Conservation (phyloP, 2,888 invertebrate genomes). For the Dendrolimus pini region DNA sequence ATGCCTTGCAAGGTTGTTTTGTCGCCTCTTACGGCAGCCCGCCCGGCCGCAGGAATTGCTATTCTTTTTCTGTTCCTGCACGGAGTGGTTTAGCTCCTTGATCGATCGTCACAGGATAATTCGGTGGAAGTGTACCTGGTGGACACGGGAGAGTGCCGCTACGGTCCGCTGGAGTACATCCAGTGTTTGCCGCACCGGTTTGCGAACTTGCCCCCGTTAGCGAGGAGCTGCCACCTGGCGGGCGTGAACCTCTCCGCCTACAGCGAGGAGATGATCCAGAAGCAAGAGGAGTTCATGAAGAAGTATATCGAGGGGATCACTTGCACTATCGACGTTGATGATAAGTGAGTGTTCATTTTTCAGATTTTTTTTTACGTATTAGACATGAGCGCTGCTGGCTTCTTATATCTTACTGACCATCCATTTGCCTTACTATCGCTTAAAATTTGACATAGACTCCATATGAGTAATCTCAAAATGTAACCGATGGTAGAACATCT, state of each 20-base stretch:
- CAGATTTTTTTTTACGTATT: neutral
- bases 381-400: no score
- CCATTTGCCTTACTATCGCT: no score
- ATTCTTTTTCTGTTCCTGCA: no score
- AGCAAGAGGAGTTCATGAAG: conserved; percentile 33
- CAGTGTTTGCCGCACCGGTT: conserved; percentile 41
- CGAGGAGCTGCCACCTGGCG: conserved; percentile 59
- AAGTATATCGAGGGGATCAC: conserved; percentile 23
- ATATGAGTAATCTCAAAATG: no score
- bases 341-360: conserved; percentile 42
- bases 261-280: conserved; percentile 22
- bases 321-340: conserved; percentile 49
- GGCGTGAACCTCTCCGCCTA: conserved; percentile 37
- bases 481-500: no score
- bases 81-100: no score
- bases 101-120: conserved; percentile 9
- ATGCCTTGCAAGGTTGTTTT: no score
- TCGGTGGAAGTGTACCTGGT: conserved; percentile 45
- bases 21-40: no score
- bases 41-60: no score
- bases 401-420: no score
- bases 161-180: conserved; percentile 18
- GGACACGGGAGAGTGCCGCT: conserved; percentile 51
- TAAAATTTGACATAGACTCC: no score
- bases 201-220: conserved; percentile 42